Base-by-base conservation (phyloP, 2,888 invertebrate species). In the Ptychoptera contaminata region DNA sequence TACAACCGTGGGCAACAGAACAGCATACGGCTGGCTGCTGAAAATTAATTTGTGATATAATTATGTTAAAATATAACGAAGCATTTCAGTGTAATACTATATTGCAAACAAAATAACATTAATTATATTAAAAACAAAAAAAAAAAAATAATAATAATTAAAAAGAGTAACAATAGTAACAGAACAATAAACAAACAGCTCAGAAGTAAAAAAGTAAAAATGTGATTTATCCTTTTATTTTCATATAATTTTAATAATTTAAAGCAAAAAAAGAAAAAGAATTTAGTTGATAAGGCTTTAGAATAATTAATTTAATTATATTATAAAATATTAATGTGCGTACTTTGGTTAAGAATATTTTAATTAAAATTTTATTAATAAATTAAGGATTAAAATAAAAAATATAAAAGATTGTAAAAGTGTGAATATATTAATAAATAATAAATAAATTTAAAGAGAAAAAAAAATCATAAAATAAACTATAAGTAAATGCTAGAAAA, bases 1-100 rank as follows among this genome's bases (percentile, higher is more conserved):
- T 91, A 10, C 91, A 90, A 57, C 85, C 88, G 0, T 90, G 88
- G 88, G 82, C 80, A 46, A 23, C 23, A 23, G 78, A 77, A 50
- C 67, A 67, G 44, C 72, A 66, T 65, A 62, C 62, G 56, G 55
- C 80, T 76, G 49, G 74, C 77, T 49, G 77, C 84, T 51, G 84
- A 61, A 44, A 39, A 11, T 29, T 12, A 36, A 12, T 16, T 37
- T 37, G 37, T 37, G 37, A 37, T 37, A 37, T 37, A 15, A 8
- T 37, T 37, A 14, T 14, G n/a, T 36, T n/a, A 14, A 36, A 8
- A 36, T 34, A 34, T 34, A 34, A 34, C 4, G 10, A 34, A 34
- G 10, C n/a, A 8, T 34, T 34, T 11, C n/a, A 34, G 10, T 34
- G 10, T 34, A 34, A 34, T 34, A 34, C 2, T 10, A 11, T 11